These are phyloP conservation scores for Diplazon laetatorius DNA, from an alignment of 2,888 invertebrate genomes.

Conservation along the genomic window DNA sequence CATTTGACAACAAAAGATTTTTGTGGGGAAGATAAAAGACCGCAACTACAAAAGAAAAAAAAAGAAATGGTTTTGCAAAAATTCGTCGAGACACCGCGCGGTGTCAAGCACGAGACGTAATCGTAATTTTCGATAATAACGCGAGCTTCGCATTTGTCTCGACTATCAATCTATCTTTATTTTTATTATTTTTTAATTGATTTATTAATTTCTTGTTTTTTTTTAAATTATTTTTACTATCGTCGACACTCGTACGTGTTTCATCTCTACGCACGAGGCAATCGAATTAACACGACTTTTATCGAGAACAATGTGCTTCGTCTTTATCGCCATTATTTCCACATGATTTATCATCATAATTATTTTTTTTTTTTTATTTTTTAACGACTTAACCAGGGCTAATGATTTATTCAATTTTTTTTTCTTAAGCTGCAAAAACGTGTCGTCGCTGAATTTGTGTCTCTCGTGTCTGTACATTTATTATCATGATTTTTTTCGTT, in stretches of 20 bases:
- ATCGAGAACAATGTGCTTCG: constrained; percentile 25
- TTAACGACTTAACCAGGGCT: constrained; percentile 30
- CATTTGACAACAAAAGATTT: constrained; percentile 6
- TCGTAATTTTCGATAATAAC: constrained; percentile 56
- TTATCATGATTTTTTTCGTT: too few species aligned
- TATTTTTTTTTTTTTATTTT: background rate
- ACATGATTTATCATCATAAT: too few species aligned
- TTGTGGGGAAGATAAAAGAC: constrained; percentile 23
- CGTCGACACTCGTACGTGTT: constrained; percentile 43
- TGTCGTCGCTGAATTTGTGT: constrained; percentile 54
- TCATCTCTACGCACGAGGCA: constrained; percentile 39
- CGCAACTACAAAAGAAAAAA: constrained; percentile 27
- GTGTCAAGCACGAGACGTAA: constrained; percentile 66
- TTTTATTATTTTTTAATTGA: constrained; percentile 52
- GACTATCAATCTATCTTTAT: constrained; percentile 52
- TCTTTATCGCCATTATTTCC: constrained; percentile 23
- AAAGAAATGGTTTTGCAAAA: constrained; percentile 42
- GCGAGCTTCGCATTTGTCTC: constrained; percentile 65
- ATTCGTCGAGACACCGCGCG: constrained; percentile 66
- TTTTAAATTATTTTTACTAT: constrained; percentile 42
- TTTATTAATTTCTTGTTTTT: constrained; percentile 61
- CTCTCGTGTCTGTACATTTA: constrained; percentile 52
- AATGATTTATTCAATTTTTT: constrained; percentile 32
- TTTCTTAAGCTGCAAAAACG: constrained; percentile 20
- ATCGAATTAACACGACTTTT: constrained; percentile 33